Evolutionary conservation across 2,888 invertebrate species (phyloP).

Genomic region (Drosophila conformis): DNA sequence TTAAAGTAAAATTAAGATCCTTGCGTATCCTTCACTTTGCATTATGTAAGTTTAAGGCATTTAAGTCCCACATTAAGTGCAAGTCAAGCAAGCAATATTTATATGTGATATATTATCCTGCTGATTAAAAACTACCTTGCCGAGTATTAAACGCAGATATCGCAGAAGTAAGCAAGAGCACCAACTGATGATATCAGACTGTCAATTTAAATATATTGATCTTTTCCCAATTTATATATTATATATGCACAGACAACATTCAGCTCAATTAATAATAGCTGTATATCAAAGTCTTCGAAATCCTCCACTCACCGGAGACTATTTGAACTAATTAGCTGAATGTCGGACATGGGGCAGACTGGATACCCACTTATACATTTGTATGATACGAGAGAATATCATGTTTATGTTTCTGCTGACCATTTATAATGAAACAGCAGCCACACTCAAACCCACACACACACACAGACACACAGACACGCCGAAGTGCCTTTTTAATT

Average conservation of each 20-base stretch:
- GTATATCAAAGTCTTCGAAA: background rate
- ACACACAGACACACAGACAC: background rate
- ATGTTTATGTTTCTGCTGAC: conserved; percentile 52
- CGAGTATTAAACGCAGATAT: background rate
- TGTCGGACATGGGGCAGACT: conserved; percentile 8
- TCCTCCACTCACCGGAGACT: background rate
- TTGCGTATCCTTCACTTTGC: background rate
- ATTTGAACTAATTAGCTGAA: conserved; percentile 36
- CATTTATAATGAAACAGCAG: conserved; percentile 51
- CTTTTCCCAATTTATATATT: background rate
- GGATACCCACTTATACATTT: conserved; percentile 8
- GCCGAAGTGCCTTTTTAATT: conserved; percentile 65
- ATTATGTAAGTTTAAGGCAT: background rate
- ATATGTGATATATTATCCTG: too few relatives aligned
- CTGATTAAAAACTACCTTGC: background rate
- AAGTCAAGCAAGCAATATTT: background rate
- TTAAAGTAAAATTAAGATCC: background rate
- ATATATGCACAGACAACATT: background rate
- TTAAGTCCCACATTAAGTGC: background rate
- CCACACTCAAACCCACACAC: background rate
- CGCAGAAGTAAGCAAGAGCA: background rate
- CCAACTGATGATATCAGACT: background rate
- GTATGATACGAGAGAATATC: conserved; percentile 18
- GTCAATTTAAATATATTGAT: background rate
- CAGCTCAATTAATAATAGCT: background rate